These are phyloP conservation scores for Bacillus rossius DNA, from an alignment of 1,140 invertebrate species.

Conservation along the genomic window DNA sequence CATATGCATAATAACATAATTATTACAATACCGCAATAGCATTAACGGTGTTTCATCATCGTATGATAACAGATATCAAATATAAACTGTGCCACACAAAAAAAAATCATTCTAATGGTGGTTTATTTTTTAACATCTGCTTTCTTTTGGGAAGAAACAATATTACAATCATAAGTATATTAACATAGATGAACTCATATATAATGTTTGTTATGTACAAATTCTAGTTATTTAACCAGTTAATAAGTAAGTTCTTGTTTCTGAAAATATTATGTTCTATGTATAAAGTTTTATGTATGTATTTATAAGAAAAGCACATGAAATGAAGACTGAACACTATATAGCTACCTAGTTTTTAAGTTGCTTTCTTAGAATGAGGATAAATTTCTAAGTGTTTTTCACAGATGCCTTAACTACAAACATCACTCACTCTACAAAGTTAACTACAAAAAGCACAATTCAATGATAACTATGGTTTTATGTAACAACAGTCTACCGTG, in stretches of 20 bases:
- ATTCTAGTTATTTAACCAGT: constrained; percentile 11
- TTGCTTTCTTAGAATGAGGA: constrained; percentile 5
- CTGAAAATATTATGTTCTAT: constrained; percentile 2
- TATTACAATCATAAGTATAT: background rate
- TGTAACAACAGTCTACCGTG: too few relatives aligned
- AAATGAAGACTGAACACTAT: constrained; percentile 7
- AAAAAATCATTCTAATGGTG: background rate
- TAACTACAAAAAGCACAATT: too few relatives aligned
- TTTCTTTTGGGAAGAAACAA: background rate
- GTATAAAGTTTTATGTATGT: constrained; percentile 1
- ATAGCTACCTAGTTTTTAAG: constrained; percentile 1
- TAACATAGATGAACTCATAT: constrained; percentile 8
- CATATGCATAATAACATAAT: constrained; percentile 4
- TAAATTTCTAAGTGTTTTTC: constrained; percentile 5
- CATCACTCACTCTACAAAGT: too few relatives aligned
- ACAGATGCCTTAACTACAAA: constrained; percentile 1
- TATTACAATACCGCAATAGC: background rate
- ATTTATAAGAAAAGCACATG: background rate
- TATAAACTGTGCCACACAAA: constrained; percentile 3
- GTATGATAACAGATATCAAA: background rate
- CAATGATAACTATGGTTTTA: too few relatives aligned
- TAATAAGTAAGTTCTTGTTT: constrained; percentile 5
- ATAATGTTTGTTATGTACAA: constrained; percentile 8
- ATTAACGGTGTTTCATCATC: background rate
- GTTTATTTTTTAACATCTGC: constrained; percentile 3